Evolutionary conservation across 1,140 invertebrate species (phyloP).

Genomic region (Hylaeus volcanicus): DNA sequence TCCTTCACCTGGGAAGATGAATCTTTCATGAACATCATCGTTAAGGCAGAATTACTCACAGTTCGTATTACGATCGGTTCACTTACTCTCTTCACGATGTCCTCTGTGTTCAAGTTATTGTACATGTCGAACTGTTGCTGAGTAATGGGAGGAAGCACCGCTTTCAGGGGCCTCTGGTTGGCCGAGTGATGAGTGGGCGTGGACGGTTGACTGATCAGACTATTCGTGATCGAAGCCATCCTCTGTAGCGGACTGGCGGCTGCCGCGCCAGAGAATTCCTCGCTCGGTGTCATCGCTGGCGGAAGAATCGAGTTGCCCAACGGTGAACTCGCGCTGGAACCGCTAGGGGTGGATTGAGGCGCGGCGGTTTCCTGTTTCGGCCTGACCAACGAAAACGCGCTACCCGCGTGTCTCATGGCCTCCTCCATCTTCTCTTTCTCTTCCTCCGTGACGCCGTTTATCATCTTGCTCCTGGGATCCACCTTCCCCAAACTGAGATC

Average conservation of each 20-base stretch:
- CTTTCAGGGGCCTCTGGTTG: constrained; percentile 93
- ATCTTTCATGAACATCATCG: background rate
- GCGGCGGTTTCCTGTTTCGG: constrained; percentile 88
- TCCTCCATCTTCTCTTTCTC: constrained; percentile 86
- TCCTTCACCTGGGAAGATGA: constrained; percentile 90
- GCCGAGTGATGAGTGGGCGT: constrained; percentile 90
- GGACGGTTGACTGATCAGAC: constrained; percentile 94
- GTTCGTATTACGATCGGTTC: background rate
- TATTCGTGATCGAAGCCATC: constrained; percentile 99
- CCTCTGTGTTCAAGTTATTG: constrained; percentile 98
- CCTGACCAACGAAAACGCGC: constrained; percentile 91
- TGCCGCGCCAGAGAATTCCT: constrained; percentile 88
- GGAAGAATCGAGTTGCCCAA: constrained; percentile 91
- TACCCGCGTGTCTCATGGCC: constrained; percentile 88
- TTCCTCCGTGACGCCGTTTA: constrained; percentile 86
- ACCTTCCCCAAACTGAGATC: constrained; percentile 92
- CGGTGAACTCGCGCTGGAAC: constrained; percentile 87
- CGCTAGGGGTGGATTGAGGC: constrained; percentile 83
- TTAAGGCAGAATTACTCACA: background rate
- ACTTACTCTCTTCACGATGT: constrained; percentile 95
- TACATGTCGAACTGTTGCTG: constrained; percentile 99
- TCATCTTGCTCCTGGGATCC: constrained; percentile 83
- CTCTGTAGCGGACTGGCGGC: constrained; percentile 95
- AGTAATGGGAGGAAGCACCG: constrained; percentile 97
- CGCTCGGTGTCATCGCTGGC: constrained; percentile 87